These are phyloP conservation scores for Rugalucina vietnamica DNA, from an alignment of 2,888 invertebrate genomes.

Conservation along the genomic window DNA sequence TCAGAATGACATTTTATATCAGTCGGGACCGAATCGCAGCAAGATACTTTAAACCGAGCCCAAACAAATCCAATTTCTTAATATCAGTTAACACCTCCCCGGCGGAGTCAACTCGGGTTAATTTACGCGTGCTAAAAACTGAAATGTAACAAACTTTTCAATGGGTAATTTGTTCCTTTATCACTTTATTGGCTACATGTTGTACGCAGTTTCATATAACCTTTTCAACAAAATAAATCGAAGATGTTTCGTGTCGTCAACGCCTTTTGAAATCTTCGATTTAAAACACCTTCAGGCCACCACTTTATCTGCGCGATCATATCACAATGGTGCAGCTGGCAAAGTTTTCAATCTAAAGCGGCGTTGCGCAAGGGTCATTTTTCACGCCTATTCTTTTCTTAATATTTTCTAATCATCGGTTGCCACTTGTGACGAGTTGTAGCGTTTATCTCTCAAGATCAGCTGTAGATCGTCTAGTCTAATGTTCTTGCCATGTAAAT, in stretches of 20 bases:
- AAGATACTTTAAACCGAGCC: background rate
- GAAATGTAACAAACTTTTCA: slow-evolving; percentile 1
- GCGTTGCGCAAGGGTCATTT: slow-evolving; percentile 43
- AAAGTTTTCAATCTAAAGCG: slow-evolving; percentile 32
- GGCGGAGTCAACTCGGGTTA: slow-evolving; percentile 9
- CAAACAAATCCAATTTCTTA: background rate
- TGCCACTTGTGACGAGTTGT: slow-evolving; percentile 43
- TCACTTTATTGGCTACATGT: slow-evolving; percentile 5
- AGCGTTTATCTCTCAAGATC: slow-evolving; percentile 54
- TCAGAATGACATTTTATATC: background rate
- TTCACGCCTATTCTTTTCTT: slow-evolving; percentile 39
- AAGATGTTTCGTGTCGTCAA: slow-evolving; percentile 32
- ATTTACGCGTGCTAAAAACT: slow-evolving; percentile 14
- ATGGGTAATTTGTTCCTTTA: slow-evolving; percentile 9
- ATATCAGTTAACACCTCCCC: slow-evolving; percentile 10
- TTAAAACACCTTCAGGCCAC: slow-evolving; percentile 25
- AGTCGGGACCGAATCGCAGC: background rate
- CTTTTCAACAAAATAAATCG: slow-evolving; percentile 19
- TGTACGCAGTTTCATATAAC: slow-evolving; percentile 4
- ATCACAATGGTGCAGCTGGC: slow-evolving; percentile 50
- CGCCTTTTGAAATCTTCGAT: slow-evolving; percentile 21
- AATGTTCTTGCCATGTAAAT: slow-evolving; percentile 36
- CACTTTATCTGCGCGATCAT: slow-evolving; percentile 32
- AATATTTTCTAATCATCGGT: slow-evolving; percentile 47
- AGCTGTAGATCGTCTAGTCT: slow-evolving; percentile 37